Conservation (phyloP, 2,797 vertebrate genomes). For the Melopsittacus undulatus region DNA sequence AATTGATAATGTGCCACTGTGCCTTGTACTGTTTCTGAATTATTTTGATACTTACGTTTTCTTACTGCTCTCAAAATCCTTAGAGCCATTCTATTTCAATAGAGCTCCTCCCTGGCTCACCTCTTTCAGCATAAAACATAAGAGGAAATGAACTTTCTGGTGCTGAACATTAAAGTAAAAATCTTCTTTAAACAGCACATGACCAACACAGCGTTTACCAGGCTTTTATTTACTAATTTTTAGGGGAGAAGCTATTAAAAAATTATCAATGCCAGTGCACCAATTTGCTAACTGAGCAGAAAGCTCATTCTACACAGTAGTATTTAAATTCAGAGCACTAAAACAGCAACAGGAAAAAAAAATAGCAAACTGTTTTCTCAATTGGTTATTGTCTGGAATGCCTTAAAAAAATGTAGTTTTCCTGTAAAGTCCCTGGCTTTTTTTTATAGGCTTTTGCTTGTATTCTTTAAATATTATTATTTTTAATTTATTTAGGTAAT, state of each 20-base stretch:
- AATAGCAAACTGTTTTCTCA: background rate
- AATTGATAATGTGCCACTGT: constrained; percentile 89
- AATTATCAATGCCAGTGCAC: background rate
- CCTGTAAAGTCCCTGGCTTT: background rate
- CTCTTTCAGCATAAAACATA: constrained; percentile 58
- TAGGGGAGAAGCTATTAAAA: background rate
- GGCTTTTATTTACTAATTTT: constrained; percentile 3
- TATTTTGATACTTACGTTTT: constrained; percentile 82
- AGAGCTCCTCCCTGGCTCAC: constrained; percentile 22
- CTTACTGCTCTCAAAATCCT: constrained; percentile 73
- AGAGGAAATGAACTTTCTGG: constrained; percentile 66
- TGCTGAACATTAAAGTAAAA: constrained; percentile 41
- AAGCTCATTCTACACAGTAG: background rate
- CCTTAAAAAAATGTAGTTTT: background rate
- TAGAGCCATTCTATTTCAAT: constrained; percentile 63
- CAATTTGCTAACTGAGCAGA: background rate
- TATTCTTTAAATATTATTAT: background rate
- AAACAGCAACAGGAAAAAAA: background rate
- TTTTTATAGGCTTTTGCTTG: background rate
- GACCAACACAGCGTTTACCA: background rate
- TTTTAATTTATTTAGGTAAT: constrained; percentile 5
- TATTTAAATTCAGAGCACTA: background rate
- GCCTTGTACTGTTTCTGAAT: constrained; percentile 84
- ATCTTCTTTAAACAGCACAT: background rate
- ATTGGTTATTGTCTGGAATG: background rate